Evolutionary conservation across 2,113 vertebrate species (phyloP).

Genomic region (Forbesichthys agassizii): DNA sequence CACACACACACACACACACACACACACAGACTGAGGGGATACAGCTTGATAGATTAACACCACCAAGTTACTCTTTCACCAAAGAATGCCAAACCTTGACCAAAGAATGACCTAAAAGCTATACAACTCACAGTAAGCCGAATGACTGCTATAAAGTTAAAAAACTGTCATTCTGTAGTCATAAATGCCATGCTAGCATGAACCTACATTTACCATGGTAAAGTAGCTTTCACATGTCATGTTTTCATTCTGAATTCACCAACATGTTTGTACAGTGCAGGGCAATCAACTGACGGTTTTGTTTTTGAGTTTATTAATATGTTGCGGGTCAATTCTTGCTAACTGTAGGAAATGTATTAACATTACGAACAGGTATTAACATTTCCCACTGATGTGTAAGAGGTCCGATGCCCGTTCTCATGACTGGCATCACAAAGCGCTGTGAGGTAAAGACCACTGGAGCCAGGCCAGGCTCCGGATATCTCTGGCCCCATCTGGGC

Average conservation of each 20-base stretch:
- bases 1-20: slow-evolving; percentile 35
- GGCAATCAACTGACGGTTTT: background rate
- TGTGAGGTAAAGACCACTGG: slow-evolving; percentile 72
- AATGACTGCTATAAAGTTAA: too few relatives aligned
- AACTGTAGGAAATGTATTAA: slow-evolving; percentile 3
- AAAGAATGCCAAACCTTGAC: slow-evolving; percentile 1
- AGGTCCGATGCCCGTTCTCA: slow-evolving; percentile 59
- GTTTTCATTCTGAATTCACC: slow-evolving; percentile 1
- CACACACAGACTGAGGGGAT: slow-evolving; percentile 15
- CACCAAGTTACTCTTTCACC: slow-evolving; percentile 7
- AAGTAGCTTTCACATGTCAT: background rate
- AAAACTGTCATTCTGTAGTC: too few relatives aligned
- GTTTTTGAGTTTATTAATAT: slow-evolving; percentile 3
- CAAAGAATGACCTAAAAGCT: background rate
- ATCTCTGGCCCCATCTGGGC: slow-evolving; percentile 62
- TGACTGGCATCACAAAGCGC: slow-evolving; percentile 69
- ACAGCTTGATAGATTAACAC: slow-evolving; percentile 22
- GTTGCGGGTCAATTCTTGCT: slow-evolving; percentile 9
- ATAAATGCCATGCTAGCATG: too few relatives aligned
- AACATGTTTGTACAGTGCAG: background rate
- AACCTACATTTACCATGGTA: background rate
- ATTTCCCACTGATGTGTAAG: slow-evolving; percentile 58
- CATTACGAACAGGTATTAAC: slow-evolving; percentile 42
- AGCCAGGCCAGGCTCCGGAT: slow-evolving; percentile 69
- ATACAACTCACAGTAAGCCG: too few relatives aligned